phyloP scores from a whole-genome alignment of 2,797 vertebrate species.

The Gymnothorax javanicus region DNA sequence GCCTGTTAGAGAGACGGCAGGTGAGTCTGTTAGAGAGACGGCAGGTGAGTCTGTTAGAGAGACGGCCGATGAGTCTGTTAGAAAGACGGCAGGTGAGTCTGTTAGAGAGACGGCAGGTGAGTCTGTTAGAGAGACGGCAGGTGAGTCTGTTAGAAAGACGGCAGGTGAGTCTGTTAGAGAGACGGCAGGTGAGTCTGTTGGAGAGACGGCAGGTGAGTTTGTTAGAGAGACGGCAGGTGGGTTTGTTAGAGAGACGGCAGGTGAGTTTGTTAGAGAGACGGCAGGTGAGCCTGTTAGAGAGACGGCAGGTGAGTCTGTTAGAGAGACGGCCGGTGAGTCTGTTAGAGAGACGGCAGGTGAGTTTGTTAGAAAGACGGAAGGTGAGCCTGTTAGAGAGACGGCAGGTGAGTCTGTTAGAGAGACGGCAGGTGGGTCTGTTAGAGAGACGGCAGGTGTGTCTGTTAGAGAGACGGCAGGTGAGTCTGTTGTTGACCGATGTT shows the following conservation, averaged over 20 bases:
- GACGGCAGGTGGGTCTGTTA: conserved; percentile 81
- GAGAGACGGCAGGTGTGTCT: too few relatives aligned
- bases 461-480: too few relatives aligned
- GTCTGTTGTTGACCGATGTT: not conserved
- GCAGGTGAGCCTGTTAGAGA: conserved; percentile 73
- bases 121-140: not conserved
- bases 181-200: conserved; percentile 81
- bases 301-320: too few relatives aligned
- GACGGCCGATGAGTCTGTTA: too few relatives aligned
- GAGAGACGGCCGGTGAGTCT: too few relatives aligned
- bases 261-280: conserved; percentile 88
- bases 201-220: too few relatives aligned
- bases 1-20: conserved; percentile 90
- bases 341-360: conserved; percentile 90
- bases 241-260: too few relatives aligned
- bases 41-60: too few relatives aligned
- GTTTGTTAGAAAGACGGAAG: not conserved
- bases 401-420: conserved; percentile 73
- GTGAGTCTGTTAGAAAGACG: too few relatives aligned
- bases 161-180: conserved; percentile 73
- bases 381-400: too few relatives aligned
- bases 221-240: too few relatives aligned
- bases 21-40: conserved; percentile 58
- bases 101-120: conserved; percentile 90
- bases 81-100: too few relatives aligned